Evolutionary conservation across 2,113 vertebrate species (phyloP).

Genomic region (Salminus brasiliensis): DNA sequence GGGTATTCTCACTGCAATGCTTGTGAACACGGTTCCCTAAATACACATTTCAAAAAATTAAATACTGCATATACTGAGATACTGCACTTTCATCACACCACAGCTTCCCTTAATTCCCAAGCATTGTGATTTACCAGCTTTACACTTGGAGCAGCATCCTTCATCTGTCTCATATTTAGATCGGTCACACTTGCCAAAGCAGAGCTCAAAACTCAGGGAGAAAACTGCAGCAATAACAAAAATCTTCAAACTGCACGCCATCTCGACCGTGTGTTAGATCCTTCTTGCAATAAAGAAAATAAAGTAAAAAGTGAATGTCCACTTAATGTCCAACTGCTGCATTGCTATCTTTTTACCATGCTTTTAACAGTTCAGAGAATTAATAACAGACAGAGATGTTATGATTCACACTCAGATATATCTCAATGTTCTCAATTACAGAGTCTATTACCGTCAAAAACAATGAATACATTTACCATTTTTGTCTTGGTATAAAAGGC

Average conservation of each 20-base stretch:
- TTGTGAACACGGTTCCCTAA: slow-evolving; percentile 20
- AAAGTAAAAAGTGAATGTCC: neutral
- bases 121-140: neutral
- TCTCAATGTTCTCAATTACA: too few relatives aligned
- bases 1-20: slow-evolving; percentile 15
- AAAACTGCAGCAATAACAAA: neutral
- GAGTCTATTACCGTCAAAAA: too few relatives aligned
- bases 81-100: too few relatives aligned
- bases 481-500: too few relatives aligned
- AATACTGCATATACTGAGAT: too few relatives aligned
- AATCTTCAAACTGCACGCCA: neutral
- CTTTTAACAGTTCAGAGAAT: too few relatives aligned
- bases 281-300: neutral
- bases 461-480: too few relatives aligned
- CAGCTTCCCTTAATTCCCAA: neutral
- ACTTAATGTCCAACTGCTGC: neutral
- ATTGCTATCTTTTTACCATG: too few relatives aligned
- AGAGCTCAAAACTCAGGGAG: neutral
- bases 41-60: neutral
- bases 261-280: neutral
- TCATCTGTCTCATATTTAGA: slow-evolving; percentile 13
- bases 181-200: neutral
- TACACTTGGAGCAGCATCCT: slow-evolving; percentile 32
- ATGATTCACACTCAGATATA: too few relatives aligned
- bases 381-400: too few relatives aligned